phyloP scores from a whole-genome alignment of 1,140 invertebrate species.

The Listronotus oregonensis region DNA sequence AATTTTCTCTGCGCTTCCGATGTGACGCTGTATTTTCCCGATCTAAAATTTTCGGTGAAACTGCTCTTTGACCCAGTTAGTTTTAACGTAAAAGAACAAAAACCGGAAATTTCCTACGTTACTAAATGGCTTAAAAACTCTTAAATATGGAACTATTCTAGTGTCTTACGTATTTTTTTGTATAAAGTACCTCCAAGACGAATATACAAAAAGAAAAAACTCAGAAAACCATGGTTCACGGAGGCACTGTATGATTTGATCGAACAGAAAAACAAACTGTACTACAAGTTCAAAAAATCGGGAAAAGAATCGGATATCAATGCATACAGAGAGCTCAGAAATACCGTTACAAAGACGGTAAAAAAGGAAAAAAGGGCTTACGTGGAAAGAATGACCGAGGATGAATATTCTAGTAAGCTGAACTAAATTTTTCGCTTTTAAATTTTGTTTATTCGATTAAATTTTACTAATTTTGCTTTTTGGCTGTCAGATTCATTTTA shows the following conservation, averaged over 20 bases:
- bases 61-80: no score
- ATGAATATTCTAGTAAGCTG: constrained; percentile 22
- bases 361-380: constrained; percentile 17
- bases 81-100: no score
- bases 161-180: not conserved
- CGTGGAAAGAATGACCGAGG: constrained; percentile 20
- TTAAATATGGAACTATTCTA: no score
- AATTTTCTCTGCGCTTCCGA: no score
- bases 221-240: constrained; percentile 29
- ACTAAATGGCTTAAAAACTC: no score
- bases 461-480: not conserved
- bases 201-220: constrained; percentile 13
- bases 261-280: constrained; percentile 14
- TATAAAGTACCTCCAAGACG: constrained; percentile 9
- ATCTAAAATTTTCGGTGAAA: no score
- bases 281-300: constrained; percentile 22
- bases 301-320: constrained; percentile 10
- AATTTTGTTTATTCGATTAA: not conserved
- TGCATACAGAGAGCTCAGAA: constrained; percentile 9
- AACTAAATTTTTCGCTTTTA: not conserved
- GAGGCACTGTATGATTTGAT: constrained; percentile 18
- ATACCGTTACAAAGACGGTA: constrained; percentile 18
- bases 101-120: no score
- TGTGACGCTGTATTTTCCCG: no score
- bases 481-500: no score